Evolutionary conservation across 1,140 invertebrate genomes (phyloP).

Genomic region (Trichonephila inaurata): DNA sequence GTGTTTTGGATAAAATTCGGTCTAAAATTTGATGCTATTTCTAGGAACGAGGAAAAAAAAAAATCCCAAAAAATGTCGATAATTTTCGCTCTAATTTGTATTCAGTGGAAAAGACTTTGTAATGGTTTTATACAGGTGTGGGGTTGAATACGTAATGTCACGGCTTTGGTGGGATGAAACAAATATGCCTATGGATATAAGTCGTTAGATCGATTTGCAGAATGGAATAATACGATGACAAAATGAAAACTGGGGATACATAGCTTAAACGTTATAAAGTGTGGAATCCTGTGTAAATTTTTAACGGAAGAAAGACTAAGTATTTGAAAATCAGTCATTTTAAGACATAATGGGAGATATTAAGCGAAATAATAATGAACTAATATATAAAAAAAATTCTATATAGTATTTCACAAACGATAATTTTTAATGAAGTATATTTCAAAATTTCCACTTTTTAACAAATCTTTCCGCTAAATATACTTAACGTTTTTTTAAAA

Average conservation of each 20-base stretch:
- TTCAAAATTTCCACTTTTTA: no score
- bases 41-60: not conserved
- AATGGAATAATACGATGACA: not conserved
- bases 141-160: conserved; percentile 26
- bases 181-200: conserved; percentile 21
- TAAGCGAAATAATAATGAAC: no score
- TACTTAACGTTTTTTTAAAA: no score
- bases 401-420: no score
- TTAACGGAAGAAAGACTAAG: no score
- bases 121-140: conserved; percentile 62
- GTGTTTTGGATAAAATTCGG: conserved; percentile 33
- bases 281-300: no score
- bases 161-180: not conserved
- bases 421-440: no score
- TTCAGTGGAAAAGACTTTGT: conserved; percentile 24
- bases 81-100: conserved; percentile 56
- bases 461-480: no score
- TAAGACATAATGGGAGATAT: no score
- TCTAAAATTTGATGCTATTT: conserved; percentile 47
- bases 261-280: no score
- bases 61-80: conserved; percentile 5
- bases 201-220: not conserved
- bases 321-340: no score
- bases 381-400: no score
- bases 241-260: not conserved